Base-by-base conservation (phyloP, 2,888 invertebrate species). In the Leptinotarsa rubiginosa region DNA sequence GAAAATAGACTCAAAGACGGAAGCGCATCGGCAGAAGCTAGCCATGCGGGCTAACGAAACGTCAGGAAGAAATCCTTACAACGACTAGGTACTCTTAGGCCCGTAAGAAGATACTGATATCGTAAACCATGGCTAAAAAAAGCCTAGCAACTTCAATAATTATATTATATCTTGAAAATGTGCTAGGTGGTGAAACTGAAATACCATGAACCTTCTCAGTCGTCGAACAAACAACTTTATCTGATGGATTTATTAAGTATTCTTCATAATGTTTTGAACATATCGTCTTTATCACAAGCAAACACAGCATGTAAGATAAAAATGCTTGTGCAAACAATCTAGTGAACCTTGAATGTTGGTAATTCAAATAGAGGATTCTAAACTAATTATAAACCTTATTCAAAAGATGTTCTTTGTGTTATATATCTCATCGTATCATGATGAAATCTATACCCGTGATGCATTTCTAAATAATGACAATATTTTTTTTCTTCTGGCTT, bases 281-380 rank as follows among this genome's bases (percentile, higher is more conserved):
- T 62, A 62, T 56, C 56, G 31, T 62, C 41, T n/a, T 62, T 62
- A 62, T 62, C 62, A 62, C 41, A 62, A 62, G 62, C 62, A 62
- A 62, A 62, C 62, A 62, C 41, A 10, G 31, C n/a, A n/a, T 25
- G n/a, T 13, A 25, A 31, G 62, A 62, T 62, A 62, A 62, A 62
- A 62, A 62, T 62, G 16, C n/a, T 62, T 31, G 31, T 7, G 62
- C 62, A 62, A 62, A 62, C 62, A 62, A 25, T 16, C 31, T 62
- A 41, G 41, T 62, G 62, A 62, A 62, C 62, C 62, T 62, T 62
- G 62, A 41, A 62, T 31, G 62, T 31, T 62, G 62, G 41, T 62
- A 62, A 62, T 31, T 4, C 62, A 62, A 62, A 62, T 62, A 62
- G 12, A 62, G 18, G 31, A 31, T 62, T 62, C 31, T n/a, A 18